phyloP scores from a whole-genome alignment of 2,797 vertebrate genomes.

The Vireo griseus region DNA sequence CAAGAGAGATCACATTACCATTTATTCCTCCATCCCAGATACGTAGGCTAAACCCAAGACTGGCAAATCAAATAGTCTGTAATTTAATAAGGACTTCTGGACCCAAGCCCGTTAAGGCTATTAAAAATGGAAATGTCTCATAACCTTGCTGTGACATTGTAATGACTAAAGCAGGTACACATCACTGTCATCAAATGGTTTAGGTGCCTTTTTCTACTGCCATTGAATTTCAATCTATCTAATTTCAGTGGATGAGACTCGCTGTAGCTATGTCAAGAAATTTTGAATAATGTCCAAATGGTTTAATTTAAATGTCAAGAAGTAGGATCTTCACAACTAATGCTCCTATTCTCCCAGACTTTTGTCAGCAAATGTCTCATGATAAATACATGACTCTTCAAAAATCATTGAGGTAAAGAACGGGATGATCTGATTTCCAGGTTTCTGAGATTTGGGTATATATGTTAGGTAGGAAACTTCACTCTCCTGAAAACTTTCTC shows the following conservation, averaged over 20 bases:
- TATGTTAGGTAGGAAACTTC: background rate
- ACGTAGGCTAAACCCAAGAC: background rate
- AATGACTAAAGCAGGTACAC: background rate
- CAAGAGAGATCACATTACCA: background rate
- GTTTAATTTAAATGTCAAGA: slow-evolving; percentile 34
- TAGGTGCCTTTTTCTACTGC: background rate
- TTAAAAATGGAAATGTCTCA: slow-evolving; percentile 41
- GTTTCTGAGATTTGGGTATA: background rate
- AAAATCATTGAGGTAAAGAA: background rate
- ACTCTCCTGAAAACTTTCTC: background rate
- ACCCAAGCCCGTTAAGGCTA: background rate
- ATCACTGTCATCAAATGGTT: background rate
- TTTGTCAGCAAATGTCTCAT: background rate
- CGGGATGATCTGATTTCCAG: background rate
- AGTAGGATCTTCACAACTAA: background rate
- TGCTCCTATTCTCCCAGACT: background rate
- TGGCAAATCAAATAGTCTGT: background rate
- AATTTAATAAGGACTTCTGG: background rate
- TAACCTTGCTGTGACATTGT: background rate
- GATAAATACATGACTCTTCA: background rate
- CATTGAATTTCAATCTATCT: background rate
- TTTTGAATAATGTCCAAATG: background rate
- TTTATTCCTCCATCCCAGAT: background rate
- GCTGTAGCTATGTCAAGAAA: background rate
- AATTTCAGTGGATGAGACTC: background rate